phyloP scores from a whole-genome alignment of 1,140 invertebrate species.

The Pollicipes pollicipes region DNA sequence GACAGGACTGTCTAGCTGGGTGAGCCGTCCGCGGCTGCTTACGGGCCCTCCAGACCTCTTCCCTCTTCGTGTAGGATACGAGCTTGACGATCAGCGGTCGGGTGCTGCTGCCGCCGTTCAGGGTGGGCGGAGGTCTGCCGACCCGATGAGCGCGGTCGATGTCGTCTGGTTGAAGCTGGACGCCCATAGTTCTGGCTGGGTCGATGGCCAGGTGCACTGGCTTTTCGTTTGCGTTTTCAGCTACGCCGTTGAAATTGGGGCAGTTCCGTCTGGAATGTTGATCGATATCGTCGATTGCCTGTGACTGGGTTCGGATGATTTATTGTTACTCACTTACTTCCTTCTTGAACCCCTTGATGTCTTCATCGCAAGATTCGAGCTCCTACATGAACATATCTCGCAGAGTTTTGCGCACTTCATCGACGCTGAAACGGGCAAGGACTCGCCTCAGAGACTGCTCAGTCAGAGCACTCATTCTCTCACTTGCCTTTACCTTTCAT shows the following conservation, averaged over 20 bases:
- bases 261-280: background rate
- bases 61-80: background rate
- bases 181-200: background rate
- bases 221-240: background rate
- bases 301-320: background rate
- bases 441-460: background rate
- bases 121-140: background rate
- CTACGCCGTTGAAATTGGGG: background rate
- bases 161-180: background rate
- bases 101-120: too few species aligned
- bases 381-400: background rate
- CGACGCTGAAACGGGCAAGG: background rate
- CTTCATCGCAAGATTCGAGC: background rate
- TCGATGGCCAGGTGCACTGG: background rate
- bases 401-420: background rate
- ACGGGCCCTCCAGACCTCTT: background rate
- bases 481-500: too few species aligned
- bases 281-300: background rate
- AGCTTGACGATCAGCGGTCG: background rate
- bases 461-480: too few species aligned
- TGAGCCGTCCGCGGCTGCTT: background rate
- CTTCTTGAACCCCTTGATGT: background rate
- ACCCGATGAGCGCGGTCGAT: background rate
- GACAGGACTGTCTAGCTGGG: background rate
- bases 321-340: background rate